These are phyloP conservation scores for Macroramphosus scolopax DNA, from an alignment of 2,797 vertebrate genomes.

Conservation along the genomic window DNA sequence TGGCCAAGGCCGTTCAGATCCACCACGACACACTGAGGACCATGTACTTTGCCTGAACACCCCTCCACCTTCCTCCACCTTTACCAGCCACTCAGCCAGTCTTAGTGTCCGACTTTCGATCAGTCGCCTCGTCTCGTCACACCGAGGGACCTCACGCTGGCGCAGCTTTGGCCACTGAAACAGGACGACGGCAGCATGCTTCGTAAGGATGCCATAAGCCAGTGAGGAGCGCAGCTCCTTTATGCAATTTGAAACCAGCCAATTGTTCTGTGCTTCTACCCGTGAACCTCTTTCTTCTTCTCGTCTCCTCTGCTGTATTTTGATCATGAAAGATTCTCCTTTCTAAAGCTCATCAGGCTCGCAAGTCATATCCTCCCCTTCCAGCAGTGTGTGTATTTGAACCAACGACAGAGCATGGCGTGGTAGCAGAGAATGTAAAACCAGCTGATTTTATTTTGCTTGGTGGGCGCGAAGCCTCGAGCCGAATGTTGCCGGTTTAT, in stretches of 20 bases:
- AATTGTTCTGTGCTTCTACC: constrained; percentile 68
- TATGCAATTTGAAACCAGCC: constrained; percentile 95
- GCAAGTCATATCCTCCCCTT: constrained; percentile 14
- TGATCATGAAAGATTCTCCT: constrained; percentile 4
- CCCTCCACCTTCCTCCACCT: constrained; percentile 12
- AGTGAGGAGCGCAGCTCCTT: constrained; percentile 83
- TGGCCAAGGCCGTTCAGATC: constrained; percentile 98
- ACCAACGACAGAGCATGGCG: not conserved
- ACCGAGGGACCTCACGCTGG: not conserved
- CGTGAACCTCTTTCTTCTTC: constrained; percentile 10
- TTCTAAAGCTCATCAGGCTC: constrained; percentile 11
- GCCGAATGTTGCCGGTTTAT: constrained; percentile 38
- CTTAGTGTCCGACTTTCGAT: constrained; percentile 21
- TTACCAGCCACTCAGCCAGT: constrained; percentile 52
- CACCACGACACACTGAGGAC: constrained; percentile 99
- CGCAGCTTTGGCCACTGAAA: constrained; percentile 11
- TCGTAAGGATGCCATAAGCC: constrained; percentile 59
- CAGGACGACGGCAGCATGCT: constrained; percentile 70
- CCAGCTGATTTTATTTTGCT: constrained; percentile 14
- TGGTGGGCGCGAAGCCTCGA: constrained; percentile 23
- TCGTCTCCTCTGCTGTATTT: constrained; percentile 48
- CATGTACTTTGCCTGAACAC: constrained; percentile 95
- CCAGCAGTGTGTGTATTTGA: constrained; percentile 1
- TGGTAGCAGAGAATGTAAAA: constrained; percentile 18
- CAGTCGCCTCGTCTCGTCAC: constrained; percentile 9